Conservation (phyloP, 2,113 vertebrate genomes). For the Nyctereutes procyonoides region DNA sequence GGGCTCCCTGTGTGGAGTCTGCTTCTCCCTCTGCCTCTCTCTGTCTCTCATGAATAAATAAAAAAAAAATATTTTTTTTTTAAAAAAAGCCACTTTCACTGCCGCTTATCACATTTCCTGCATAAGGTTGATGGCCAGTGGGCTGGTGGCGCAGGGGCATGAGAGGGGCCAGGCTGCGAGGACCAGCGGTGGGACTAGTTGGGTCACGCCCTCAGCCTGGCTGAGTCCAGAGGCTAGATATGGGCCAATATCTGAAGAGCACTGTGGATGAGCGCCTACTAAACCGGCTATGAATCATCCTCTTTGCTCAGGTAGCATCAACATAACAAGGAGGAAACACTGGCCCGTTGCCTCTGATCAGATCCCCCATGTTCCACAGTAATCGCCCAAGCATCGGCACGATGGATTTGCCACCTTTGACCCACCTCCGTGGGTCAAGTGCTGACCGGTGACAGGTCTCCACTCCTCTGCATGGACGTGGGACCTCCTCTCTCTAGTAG, state of each 20-base stretch:
- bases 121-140: background rate
- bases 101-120: background rate
- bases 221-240: background rate
- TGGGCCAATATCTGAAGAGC: background rate
- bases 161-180: accelerated
- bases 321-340: background rate
- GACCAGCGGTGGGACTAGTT: background rate
- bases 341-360: background rate
- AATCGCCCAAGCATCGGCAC: background rate
- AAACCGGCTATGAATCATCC: background rate
- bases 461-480: background rate
- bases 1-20: too few species aligned
- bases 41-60: too few species aligned
- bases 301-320: background rate
- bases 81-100: background rate
- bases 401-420: background rate
- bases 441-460: background rate
- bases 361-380: background rate
- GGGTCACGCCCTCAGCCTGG: background rate
- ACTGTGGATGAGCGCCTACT: background rate
- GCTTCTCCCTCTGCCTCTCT: too few species aligned
- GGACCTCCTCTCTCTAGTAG: background rate
- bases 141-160: background rate
- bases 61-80: too few species aligned
- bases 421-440: background rate